phyloP scores from a whole-genome alignment of 1,140 invertebrate genomes.

The Eufriesea mexicana region DNA sequence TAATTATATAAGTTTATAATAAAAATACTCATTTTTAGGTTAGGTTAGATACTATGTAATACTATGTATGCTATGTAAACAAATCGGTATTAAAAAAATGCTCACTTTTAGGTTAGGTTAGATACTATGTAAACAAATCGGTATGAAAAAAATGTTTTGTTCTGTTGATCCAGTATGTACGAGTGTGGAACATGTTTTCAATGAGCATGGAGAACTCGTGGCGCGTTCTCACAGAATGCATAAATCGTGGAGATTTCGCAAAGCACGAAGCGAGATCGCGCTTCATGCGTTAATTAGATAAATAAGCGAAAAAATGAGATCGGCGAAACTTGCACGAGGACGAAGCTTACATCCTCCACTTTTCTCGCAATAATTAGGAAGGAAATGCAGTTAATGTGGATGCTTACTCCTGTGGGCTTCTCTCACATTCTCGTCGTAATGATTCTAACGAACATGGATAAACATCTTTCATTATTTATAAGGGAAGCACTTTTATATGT shows the following conservation, averaged over 20 bases:
- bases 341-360: not conserved
- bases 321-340: not conserved
- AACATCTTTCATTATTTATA: not conserved
- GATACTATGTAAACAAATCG: too few relatives aligned
- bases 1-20: too few relatives aligned
- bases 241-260: not conserved
- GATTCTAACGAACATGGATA: not conserved
- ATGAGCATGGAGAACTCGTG: not conserved
- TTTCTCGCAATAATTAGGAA: not conserved
- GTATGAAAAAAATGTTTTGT: too few relatives aligned
- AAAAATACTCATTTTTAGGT: too few relatives aligned
- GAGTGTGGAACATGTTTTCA: too few relatives aligned
- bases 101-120: too few relatives aligned
- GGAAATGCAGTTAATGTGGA: not conserved
- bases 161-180: too few relatives aligned
- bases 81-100: too few relatives aligned
- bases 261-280: not conserved
- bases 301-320: not conserved
- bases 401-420: not conserved
- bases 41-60: too few relatives aligned
- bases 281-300: not conserved
- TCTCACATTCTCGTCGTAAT: not conserved
- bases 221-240: not conserved
- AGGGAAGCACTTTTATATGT: too few relatives aligned
- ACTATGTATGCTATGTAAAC: too few relatives aligned